phyloP scores from a whole-genome alignment of 1,140 invertebrate genomes.

The Vanessa tameamea region DNA sequence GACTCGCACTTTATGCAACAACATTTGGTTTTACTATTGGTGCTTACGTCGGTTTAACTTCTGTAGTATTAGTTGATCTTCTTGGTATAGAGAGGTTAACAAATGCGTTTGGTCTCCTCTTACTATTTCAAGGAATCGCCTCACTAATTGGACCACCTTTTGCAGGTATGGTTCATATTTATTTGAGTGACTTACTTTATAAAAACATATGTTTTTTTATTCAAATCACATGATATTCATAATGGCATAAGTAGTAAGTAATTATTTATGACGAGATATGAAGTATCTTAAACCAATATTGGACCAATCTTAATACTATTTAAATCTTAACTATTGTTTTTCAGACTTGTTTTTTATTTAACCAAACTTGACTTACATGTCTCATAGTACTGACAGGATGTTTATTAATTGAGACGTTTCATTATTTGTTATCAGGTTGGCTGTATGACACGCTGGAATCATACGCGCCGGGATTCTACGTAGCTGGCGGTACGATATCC shows the following conservation, averaged over 20 bases:
- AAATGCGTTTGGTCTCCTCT: conserved; percentile 94
- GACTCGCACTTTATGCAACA: conserved; percentile 88
- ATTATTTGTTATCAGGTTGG: conserved; percentile 83
- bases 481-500: conserved; percentile 91
- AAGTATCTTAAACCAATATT: background rate
- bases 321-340: too few relatives aligned
- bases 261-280: background rate
- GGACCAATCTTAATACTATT: too few relatives aligned
- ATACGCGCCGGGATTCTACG: conserved; percentile 91
- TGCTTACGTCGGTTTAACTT: conserved; percentile 95
- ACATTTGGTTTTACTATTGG: conserved; percentile 94
- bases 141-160: conserved; percentile 94
- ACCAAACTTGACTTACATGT: too few relatives aligned
- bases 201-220: background rate
- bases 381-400: background rate
- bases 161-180: conserved; percentile 84
- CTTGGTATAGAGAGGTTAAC: conserved; percentile 93
- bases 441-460: conserved; percentile 89
- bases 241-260: conserved; percentile 3
- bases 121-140: conserved; percentile 95
- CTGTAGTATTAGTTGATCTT: conserved; percentile 93
- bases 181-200: background rate
- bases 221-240: conserved; percentile 12
- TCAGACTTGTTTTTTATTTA: too few relatives aligned
- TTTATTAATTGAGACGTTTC: background rate